Evolutionary conservation across 2,797 vertebrate genomes (phyloP).

Genomic region (Synaphobranchus kaupii): DNA sequence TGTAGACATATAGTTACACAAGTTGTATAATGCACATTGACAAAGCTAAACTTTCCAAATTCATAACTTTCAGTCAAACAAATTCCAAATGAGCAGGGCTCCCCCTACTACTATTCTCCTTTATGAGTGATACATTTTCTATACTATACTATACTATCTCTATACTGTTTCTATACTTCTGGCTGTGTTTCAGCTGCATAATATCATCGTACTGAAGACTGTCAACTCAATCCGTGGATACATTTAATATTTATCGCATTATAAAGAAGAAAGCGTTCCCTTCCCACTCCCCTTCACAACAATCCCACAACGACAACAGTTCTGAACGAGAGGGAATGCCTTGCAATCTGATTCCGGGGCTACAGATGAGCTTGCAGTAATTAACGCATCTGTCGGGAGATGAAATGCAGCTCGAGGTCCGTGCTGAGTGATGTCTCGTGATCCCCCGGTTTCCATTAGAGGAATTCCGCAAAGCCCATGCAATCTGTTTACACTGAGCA

Average conservation of each 20-base stretch:
- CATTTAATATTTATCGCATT: not conserved
- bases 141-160: too few species aligned
- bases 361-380: not conserved
- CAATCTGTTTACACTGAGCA: constrained; percentile 49
- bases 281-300: not conserved
- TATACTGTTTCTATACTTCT: too few species aligned
- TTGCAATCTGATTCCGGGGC: not conserved
- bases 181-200: too few species aligned
- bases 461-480: not conserved
- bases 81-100: not conserved
- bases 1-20: too few species aligned
- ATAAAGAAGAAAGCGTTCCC: not conserved
- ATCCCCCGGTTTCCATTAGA: not conserved
- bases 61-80: not conserved
- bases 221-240: too few species aligned
- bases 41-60: not conserved
- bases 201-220: too few species aligned
- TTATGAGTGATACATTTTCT: too few species aligned
- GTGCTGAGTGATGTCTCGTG: not conserved
- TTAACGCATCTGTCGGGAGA: not conserved
- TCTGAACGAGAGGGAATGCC: not conserved
- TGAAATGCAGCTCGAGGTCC: not conserved
- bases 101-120: too few species aligned
- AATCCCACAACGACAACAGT: not conserved
- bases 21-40: too few species aligned